Conservation (phyloP, 2,888 invertebrate genomes). For the Ennomos erosarius region DNA sequence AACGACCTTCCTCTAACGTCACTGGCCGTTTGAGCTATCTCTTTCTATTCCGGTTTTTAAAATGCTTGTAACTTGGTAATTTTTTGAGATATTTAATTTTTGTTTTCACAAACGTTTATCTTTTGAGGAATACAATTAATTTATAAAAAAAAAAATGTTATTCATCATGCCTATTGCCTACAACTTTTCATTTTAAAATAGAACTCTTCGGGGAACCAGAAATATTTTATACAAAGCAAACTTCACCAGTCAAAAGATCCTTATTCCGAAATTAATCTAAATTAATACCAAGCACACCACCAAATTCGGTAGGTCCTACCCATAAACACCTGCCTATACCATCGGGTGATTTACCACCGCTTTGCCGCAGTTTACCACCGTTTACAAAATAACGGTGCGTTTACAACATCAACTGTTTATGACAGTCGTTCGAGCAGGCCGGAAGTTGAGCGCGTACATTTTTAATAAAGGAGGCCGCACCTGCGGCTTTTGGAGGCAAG, state of each 20-base stretch:
- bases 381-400: constrained; percentile 25
- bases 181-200: too few species aligned
- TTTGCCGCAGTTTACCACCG: constrained; percentile 22
- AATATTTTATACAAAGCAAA: too few species aligned
- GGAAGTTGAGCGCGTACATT: constrained; percentile 49
- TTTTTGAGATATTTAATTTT: too few species aligned
- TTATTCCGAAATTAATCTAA: constrained; percentile 22
- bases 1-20: too few species aligned
- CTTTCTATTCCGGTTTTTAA: too few species aligned
- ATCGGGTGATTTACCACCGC: constrained; percentile 35
- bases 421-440: constrained; percentile 35
- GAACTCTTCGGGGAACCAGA: too few species aligned
- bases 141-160: too few species aligned
- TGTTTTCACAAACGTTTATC: too few species aligned
- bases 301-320: constrained; percentile 35
- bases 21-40: too few species aligned
- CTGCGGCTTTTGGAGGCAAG: constrained; percentile 45
- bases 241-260: background rate
- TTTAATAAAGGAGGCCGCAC: constrained; percentile 65
- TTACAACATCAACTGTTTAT: constrained; percentile 39
- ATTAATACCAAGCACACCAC: constrained; percentile 34
- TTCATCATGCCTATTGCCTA: too few species aligned
- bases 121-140: too few species aligned
- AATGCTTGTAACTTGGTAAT: too few species aligned
- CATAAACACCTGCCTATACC: constrained; percentile 40